Evolutionary conservation across 2,113 vertebrate genomes (phyloP).

Genomic region (Dromiciops gliroides): DNA sequence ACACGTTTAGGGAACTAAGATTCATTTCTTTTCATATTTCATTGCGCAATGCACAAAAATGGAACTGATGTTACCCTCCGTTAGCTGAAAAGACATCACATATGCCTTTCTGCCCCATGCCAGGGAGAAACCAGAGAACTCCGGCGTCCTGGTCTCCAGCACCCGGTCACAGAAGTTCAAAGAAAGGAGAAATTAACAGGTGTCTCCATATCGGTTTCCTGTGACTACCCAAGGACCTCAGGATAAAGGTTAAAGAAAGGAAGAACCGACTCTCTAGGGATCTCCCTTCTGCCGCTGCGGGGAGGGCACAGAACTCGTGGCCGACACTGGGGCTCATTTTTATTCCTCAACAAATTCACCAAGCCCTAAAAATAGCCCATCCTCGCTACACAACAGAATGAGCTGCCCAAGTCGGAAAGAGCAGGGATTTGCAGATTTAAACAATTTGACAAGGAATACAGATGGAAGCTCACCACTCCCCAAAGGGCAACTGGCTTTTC

Average conservation of each 20-base stretch:
- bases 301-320: neutral
- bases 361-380: neutral
- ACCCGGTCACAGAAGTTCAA: neutral
- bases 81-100: neutral
- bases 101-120: neutral
- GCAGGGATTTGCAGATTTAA: neutral
- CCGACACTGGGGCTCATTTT: neutral
- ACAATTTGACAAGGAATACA: neutral
- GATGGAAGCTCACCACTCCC: neutral
- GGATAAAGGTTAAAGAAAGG: neutral
- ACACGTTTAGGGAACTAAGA: neutral
- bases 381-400: neutral
- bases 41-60: fast-evolving
- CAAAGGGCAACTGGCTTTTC: neutral
- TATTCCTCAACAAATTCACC: neutral
- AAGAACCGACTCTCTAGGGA: fast-evolving
- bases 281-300: fast-evolving
- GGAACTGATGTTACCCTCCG: fast-evolving
- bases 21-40: neutral
- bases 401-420: neutral
- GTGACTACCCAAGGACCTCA: neutral
- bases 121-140: neutral
- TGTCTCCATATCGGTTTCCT: fast-evolving
- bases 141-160: neutral
- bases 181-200: neutral